These are phyloP conservation scores for Sebastes flavidus DNA, from an alignment of 2,797 vertebrate genomes.

Conservation along the genomic window DNA sequence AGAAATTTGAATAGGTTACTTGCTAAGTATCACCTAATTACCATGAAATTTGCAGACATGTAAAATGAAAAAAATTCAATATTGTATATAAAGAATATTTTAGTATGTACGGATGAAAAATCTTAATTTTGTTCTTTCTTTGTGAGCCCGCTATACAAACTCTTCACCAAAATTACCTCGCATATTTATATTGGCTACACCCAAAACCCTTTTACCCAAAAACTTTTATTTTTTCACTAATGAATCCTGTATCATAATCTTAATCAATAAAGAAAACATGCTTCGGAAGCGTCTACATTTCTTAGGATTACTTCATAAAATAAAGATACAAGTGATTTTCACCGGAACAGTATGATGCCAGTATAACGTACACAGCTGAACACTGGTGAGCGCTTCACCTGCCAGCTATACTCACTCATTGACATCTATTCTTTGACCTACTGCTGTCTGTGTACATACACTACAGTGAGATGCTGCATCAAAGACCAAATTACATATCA, in stretches of 20 bases:
- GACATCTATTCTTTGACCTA: conserved; percentile 49
- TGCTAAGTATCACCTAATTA: rapidly evolving
- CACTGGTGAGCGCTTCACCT: background rate
- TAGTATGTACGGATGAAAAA: background rate
- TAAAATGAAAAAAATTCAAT: rapidly evolving
- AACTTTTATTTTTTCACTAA: background rate
- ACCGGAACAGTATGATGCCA: background rate
- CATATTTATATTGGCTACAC: background rate
- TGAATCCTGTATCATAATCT: background rate
- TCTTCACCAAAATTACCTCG: background rate
- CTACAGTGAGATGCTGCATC: conserved; percentile 26
- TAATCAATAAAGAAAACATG: background rate
- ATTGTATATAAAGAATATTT: too few species aligned
- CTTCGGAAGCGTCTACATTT: background rate
- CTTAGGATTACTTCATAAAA: background rate
- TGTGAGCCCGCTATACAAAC: background rate
- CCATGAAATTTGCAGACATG: too few species aligned
- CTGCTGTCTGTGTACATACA: conserved; percentile 36
- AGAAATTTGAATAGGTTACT: too few species aligned
- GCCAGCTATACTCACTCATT: conserved; percentile 26
- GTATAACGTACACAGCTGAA: background rate
- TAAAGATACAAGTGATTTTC: background rate
- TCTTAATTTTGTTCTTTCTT: background rate
- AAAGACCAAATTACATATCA: conserved; percentile 56
- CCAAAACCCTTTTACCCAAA: background rate